phyloP scores from a whole-genome alignment of 2,888 invertebrate genomes.

The Epinotia demarniana region DNA sequence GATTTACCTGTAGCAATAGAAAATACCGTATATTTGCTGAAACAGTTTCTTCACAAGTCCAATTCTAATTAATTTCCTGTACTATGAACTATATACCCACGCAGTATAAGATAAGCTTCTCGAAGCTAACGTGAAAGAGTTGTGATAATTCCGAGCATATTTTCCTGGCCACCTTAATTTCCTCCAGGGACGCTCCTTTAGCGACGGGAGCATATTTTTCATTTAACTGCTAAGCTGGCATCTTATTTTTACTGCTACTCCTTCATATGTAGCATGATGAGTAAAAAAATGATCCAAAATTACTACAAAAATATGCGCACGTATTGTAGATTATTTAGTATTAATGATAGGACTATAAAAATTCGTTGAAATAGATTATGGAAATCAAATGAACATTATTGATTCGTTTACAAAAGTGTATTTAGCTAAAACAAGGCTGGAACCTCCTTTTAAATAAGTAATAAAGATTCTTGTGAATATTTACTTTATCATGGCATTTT shows the following conservation, averaged over 20 bases:
- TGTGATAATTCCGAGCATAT: constrained; percentile 46
- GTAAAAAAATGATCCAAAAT: neutral
- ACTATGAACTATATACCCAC: neutral
- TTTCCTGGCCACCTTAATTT: constrained; percentile 50
- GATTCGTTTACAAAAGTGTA: no score
- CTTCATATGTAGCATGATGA: constrained; percentile 46
- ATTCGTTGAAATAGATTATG: no score
- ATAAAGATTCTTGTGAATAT: no score
- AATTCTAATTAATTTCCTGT: constrained; percentile 19
- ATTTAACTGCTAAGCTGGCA: constrained; percentile 61
- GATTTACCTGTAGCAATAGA: no score
- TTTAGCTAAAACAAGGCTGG: no score
- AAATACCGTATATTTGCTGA: neutral
- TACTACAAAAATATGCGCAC: no score
- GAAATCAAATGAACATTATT: no score
- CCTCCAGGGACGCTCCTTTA: constrained; percentile 46
- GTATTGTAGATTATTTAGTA: no score
- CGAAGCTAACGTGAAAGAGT: constrained; percentile 37
- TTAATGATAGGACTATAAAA: no score
- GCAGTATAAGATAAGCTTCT: constrained; percentile 23
- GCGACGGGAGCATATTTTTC: constrained; percentile 62
- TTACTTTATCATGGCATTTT: no score
- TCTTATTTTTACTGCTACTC: constrained; percentile 64
- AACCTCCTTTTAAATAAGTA: no score
- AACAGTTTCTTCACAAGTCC: neutral